These are phyloP conservation scores for Lasius platythorax DNA, from an alignment of 2,888 invertebrate species.

Conservation along the genomic window DNA sequence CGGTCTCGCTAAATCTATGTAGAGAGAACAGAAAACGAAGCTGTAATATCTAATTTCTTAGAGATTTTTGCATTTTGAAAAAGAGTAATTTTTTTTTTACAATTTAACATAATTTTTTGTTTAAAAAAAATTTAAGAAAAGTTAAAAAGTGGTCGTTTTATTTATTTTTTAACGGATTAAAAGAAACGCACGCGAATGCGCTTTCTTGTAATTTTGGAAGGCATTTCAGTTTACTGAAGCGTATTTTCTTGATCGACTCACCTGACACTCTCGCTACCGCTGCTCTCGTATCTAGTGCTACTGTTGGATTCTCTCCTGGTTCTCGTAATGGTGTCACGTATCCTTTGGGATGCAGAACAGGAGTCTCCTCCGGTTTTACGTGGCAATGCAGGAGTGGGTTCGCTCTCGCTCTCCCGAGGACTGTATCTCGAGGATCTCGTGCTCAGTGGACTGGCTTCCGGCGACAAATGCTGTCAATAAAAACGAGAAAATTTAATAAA, in stretches of 20 bases:
- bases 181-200: background rate
- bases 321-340: conserved; percentile 84
- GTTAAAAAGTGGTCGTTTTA: background rate
- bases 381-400: conserved; percentile 84
- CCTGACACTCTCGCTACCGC: conserved; percentile 84
- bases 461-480: conserved; percentile 82
- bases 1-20: conserved; percentile 82
- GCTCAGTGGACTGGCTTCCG: conserved; percentile 84
- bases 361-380: conserved; percentile 82
- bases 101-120: background rate
- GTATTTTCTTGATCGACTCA: conserved; percentile 49
- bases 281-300: conserved; percentile 84
- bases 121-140: background rate
- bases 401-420: conserved; percentile 85
- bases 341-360: conserved; percentile 83
- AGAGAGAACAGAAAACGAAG: background rate
- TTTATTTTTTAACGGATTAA: background rate
- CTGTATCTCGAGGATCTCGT: conserved; percentile 84
- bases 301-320: conserved; percentile 85
- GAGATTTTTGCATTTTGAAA: background rate
- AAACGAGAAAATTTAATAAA: background rate
- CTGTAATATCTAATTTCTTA: background rate
- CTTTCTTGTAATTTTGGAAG: background rate
- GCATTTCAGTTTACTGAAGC: background rate
- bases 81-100: background rate